Conservation (phyloP, 1,140 invertebrate species). For the Musca domestica region DNA sequence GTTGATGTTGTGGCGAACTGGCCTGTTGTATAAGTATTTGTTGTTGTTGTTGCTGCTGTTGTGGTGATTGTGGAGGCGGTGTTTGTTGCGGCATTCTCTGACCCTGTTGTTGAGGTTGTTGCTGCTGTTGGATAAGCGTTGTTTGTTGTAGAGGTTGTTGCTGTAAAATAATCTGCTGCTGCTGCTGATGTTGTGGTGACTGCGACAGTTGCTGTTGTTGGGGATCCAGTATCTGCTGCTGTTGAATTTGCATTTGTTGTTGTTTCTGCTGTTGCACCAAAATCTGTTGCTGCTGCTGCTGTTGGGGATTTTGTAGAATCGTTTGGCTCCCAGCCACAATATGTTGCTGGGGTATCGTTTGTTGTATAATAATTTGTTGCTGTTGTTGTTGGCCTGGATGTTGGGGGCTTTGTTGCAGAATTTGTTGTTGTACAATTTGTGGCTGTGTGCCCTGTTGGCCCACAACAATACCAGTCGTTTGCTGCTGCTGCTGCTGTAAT, state of each 20-base stretch:
- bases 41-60: conserved; percentile 31
- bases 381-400: conserved; percentile 30
- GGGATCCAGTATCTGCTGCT: conserved; percentile 32
- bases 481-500: conserved; percentile 32
- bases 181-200: conserved; percentile 27
- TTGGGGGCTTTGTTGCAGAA: conserved; percentile 26
- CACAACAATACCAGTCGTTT: conserved; percentile 27
- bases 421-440: conserved; percentile 38
- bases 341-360: conserved; percentile 28
- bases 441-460: conserved; percentile 32
- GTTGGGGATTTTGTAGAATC: conserved; percentile 27
- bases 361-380: conserved; percentile 26
- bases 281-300: conserved; percentile 34
- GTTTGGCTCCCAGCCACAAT: conserved; percentile 26
- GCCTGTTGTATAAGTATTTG: conserved; percentile 9
- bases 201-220: conserved; percentile 39
- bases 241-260: conserved; percentile 44
- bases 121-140: conserved; percentile 40
- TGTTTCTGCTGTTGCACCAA: conserved; percentile 27
- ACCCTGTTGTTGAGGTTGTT: conserved; percentile 36
- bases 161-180: conserved; percentile 40
- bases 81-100: conserved; percentile 43
- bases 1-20: conserved; percentile 9
- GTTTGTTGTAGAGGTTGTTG: conserved; percentile 43
- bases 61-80: conserved; percentile 29